Conservation (phyloP, 2,113 vertebrate species). For the Xyrauchen texanus region DNA sequence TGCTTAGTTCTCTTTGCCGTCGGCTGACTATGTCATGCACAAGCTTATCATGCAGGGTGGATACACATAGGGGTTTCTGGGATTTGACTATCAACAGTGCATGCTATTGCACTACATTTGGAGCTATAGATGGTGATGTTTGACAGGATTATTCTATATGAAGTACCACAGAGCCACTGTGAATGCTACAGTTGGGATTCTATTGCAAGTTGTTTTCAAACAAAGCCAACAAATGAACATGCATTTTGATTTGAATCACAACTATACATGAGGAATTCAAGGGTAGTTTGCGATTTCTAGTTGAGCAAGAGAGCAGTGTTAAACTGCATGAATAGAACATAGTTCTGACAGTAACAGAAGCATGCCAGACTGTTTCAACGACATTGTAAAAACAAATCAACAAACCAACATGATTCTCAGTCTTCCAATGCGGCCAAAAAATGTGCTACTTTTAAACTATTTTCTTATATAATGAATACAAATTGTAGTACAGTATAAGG, state of each 20-base stretch:
- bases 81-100: slow-evolving; percentile 9
- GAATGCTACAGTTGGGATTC: slow-evolving; percentile 14
- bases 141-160: slow-evolving; percentile 41
- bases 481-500: too few relatives aligned
- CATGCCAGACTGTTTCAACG: not conserved
- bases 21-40: slow-evolving; percentile 22
- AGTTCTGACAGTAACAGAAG: not conserved
- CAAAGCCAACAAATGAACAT: not conserved
- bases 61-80: not conserved
- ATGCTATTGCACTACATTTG: not conserved
- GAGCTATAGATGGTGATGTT: slow-evolving; percentile 10
- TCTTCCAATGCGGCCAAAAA: too few relatives aligned
- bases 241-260: slow-evolving; percentile 8
- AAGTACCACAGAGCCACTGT: slow-evolving; percentile 27
- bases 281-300: not conserved
- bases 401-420: not conserved
- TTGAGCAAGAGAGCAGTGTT: not conserved
- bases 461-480: too few relatives aligned
- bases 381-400: not conserved
- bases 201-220: not conserved
- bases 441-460: too few relatives aligned
- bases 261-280: not conserved
- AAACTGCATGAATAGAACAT: not conserved
- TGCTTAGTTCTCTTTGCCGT: slow-evolving; percentile 8
- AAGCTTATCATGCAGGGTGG: slow-evolving; percentile 8